These are phyloP conservation scores for Threskiornis aethiopicus DNA, from an alignment of 2,797 vertebrate genomes.

Conservation along the genomic window DNA sequence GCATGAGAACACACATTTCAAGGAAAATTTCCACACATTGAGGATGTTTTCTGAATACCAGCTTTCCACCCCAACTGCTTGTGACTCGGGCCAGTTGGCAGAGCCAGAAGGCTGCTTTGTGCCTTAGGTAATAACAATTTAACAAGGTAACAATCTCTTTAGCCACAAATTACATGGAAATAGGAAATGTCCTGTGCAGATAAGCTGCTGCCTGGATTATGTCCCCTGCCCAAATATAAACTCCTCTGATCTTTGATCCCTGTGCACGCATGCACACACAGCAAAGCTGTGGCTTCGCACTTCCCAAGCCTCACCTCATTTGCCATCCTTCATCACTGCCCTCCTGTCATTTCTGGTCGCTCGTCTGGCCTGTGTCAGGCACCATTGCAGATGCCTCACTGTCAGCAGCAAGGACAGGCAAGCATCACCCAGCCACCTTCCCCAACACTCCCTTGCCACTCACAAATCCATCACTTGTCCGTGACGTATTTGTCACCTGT, in stretches of 20 bases:
- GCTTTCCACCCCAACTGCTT: slow-evolving; percentile 37
- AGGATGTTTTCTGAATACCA: slow-evolving; percentile 36
- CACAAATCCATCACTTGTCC: not conserved
- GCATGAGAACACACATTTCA: slow-evolving; percentile 41
- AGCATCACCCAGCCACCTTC: not conserved
- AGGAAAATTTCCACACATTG: slow-evolving; percentile 30
- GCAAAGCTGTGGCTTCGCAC: not conserved
- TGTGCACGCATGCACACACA: not conserved
- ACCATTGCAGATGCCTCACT: not conserved
- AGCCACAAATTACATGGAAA: slow-evolving; percentile 62
- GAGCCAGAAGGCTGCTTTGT: slow-evolving; percentile 58
- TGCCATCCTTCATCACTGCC: not conserved
- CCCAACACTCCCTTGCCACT: not conserved
- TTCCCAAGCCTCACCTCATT: not conserved
- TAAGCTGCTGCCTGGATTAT: slow-evolving; percentile 58
- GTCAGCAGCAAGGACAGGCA: not conserved
- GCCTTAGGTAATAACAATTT: slow-evolving; percentile 60
- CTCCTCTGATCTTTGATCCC: slow-evolving; percentile 50
- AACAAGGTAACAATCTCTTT: slow-evolving; percentile 66
- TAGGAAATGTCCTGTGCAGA: slow-evolving; percentile 60
- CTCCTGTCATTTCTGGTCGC: not conserved
- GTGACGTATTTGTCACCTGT: fast-evolving
- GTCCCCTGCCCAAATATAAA: slow-evolving; percentile 43
- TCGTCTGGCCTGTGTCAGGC: not conserved
- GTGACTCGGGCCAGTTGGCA: slow-evolving; percentile 58